phyloP scores from a whole-genome alignment of 2,797 vertebrate genomes.

The Florisuga fusca region DNA sequence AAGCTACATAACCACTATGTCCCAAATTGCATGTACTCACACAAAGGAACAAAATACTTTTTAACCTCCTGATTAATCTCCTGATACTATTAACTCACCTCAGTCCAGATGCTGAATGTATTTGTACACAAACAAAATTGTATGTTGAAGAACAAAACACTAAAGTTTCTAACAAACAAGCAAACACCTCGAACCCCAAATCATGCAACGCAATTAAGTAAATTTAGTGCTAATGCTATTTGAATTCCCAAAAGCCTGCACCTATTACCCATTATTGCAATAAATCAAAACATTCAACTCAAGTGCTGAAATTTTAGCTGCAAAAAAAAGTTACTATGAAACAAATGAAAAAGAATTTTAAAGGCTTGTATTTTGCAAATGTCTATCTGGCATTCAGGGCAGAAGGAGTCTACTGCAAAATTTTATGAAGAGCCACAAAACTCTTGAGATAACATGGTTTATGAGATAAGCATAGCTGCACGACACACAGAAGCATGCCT shows the following conservation, averaged over 20 bases:
- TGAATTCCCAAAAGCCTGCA: not conserved
- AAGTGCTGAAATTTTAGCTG: conserved; percentile 1
- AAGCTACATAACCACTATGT: not conserved
- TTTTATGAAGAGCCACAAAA: not conserved
- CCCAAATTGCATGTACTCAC: not conserved
- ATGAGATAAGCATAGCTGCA: not conserved
- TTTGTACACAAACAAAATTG: not conserved
- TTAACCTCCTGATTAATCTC: not conserved
- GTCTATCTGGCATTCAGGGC: not conserved
- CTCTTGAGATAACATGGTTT: not conserved
- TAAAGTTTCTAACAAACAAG: not conserved
- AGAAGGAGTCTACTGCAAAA: not conserved
- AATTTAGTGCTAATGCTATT: not conserved
- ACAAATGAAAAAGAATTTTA: not conserved
- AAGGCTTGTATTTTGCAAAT: not conserved
- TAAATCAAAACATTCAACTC: not conserved
- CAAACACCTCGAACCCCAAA: not conserved
- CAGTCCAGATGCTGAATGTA: not conserved
- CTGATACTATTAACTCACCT: not conserved
- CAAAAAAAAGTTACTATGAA: not conserved
- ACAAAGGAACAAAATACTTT: not conserved
- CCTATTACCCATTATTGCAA: not conserved
- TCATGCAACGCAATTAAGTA: not conserved
- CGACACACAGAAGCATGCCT: not conserved
- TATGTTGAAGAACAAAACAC: not conserved